A percentile compares a stretch with the other conserved stretches of the same genome.
Evolutionary conservation across 2,797 vertebrate species (phyloP).

Genomic region (Diplodus puntazzo): DNA sequence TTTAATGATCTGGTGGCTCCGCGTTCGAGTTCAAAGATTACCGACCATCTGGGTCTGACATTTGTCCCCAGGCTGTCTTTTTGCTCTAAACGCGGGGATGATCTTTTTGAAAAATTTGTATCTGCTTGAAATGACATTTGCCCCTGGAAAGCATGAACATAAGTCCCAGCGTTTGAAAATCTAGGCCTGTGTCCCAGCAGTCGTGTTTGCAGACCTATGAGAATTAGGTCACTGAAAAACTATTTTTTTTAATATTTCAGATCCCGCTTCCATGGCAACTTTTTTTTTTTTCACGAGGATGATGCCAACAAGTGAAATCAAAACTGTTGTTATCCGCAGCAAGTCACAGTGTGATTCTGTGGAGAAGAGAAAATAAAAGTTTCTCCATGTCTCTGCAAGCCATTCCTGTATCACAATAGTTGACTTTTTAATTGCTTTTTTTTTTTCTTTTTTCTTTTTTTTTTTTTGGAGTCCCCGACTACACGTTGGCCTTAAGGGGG

Average conservation of each 20-base stretch:
- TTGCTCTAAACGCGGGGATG: background rate
- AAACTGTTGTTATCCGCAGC: slow-evolving; percentile 18
- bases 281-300: slow-evolving; percentile 34
- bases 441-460: slow-evolving; percentile 54
- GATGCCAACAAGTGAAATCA: slow-evolving; percentile 63
- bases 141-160: slow-evolving; percentile 55
- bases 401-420: slow-evolving; percentile 60
- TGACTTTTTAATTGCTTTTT: slow-evolving; percentile 81
- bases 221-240: slow-evolving; percentile 63
- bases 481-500: slow-evolving; percentile 53
- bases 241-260: slow-evolving; percentile 13
- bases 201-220: slow-evolving; percentile 38
- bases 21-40: slow-evolving; percentile 50
- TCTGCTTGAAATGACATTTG: slow-evolving; percentile 61
- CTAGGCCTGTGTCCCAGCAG: slow-evolving; percentile 31
- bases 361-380: slow-evolving; percentile 21
- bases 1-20: slow-evolving; percentile 36
- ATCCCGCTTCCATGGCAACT: slow-evolving; percentile 18
- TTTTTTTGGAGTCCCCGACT: slow-evolving; percentile 46
- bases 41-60: slow-evolving; percentile 25
- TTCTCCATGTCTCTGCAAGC: slow-evolving; percentile 41
- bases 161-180: slow-evolving; percentile 51
- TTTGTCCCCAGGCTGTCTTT: slow-evolving; percentile 39
- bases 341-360: slow-evolving; percentile 26
- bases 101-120: slow-evolving; percentile 26